A percentile compares a stretch with the other conserved stretches of the same genome.
Conservation (phyloP, 2,888 invertebrate species). For the Hymenopus coronatus region DNA sequence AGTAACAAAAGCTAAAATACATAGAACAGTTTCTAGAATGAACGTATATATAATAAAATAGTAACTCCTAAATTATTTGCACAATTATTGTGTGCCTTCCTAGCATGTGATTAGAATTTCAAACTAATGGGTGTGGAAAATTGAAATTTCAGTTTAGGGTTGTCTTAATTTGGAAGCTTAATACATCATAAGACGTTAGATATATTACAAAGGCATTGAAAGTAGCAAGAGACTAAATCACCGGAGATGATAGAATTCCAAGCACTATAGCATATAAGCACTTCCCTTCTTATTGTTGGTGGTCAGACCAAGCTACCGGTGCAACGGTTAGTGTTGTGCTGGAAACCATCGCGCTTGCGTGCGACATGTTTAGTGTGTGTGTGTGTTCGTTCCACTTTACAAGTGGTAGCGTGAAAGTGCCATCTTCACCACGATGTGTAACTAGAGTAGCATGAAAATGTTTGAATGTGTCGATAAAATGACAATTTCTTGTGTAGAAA, state of each 20-base stretch:
- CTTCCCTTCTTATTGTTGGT: not conserved
- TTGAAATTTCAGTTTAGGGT: too few species aligned
- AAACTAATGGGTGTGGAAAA: too few species aligned
- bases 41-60: too few species aligned
- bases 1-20: too few species aligned
- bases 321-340: not conserved
- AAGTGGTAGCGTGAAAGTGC: not conserved
- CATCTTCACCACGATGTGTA: not conserved
- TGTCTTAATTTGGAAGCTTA: too few species aligned
- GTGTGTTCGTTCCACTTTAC: not conserved
- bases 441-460: not conserved
- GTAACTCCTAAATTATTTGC: too few species aligned
- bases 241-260: not conserved
- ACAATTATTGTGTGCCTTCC: too few species aligned
- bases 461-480: not conserved
- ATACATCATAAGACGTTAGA: too few species aligned
- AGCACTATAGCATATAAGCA: not conserved
- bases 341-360: not conserved
- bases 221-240: not conserved
- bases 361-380: not conserved
- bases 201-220: too few species aligned
- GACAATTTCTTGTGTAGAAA: not conserved
- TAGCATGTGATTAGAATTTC: too few species aligned
- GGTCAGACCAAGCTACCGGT: not conserved
- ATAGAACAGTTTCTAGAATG: too few species aligned